Conservation (phyloP, 2,113 vertebrate species). For the Menidia beryllina region DNA sequence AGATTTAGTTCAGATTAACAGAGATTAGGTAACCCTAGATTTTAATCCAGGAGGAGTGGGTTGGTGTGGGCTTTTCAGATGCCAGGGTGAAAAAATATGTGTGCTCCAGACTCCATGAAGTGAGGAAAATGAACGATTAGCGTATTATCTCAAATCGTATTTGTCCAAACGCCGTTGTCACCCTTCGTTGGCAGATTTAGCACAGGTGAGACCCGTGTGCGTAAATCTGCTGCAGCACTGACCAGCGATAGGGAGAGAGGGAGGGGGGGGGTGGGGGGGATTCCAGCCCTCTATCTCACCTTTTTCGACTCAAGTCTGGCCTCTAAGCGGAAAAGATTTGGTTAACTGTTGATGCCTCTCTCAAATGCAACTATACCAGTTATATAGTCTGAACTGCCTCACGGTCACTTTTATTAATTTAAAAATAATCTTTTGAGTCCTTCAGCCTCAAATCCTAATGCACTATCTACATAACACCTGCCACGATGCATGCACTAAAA, state of each 20-base stretch:
- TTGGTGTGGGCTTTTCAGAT: conserved; percentile 47
- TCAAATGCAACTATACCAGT: background rate
- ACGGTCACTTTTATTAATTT: too few species aligned
- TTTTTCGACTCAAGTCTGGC: too few species aligned
- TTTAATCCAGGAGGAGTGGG: conserved; percentile 67
- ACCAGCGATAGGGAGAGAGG: conserved; percentile 2
- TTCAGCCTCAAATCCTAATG: conserved; percentile 7
- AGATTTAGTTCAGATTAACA: conserved; percentile 78
- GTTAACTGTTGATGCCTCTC: conserved; percentile 37
- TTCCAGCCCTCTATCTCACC: conserved; percentile 53
- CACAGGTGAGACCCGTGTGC: conserved; percentile 52
- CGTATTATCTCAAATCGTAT: conserved; percentile 28
- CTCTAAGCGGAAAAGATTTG: too few species aligned
- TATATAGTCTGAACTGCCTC: background rate
- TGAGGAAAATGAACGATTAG: conserved; percentile 26
- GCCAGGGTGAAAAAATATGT: conserved; percentile 6
- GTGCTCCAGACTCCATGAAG: conserved; percentile 9
- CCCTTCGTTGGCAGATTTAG: conserved; percentile 18
- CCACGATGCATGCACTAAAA: background rate
- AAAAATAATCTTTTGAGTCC: background rate
- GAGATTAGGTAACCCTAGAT: conserved; percentile 77
- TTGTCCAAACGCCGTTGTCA: conserved; percentile 14
- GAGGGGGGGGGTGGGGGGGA: conserved; percentile 25
- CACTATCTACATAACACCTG: conserved; percentile 26
- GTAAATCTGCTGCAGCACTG: conserved; percentile 44